Percentiles rank a stretch among this genome's conserved stretches.
These are phyloP conservation scores for Mastomys natalensis DNA, from an alignment of 2,113 vertebrate species.

Conservation along the genomic window DNA sequence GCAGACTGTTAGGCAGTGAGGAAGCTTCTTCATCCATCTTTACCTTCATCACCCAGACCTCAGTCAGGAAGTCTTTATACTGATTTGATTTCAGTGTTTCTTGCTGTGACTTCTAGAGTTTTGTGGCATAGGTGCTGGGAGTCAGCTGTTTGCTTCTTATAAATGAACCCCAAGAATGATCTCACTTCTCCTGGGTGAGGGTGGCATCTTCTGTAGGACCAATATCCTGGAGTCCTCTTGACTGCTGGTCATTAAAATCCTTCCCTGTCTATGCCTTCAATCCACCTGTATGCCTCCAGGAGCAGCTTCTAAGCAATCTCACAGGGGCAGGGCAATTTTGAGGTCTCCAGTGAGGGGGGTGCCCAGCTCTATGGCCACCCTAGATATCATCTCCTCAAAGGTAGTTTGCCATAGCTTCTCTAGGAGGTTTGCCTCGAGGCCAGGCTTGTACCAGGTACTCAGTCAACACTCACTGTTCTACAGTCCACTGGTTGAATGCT, in stretches of 20 bases:
- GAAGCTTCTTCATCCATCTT: background rate
- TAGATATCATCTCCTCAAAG: conserved; percentile 14
- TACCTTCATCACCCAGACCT: background rate
- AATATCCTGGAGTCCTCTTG: background rate
- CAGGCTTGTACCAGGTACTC: background rate
- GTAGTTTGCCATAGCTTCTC: background rate
- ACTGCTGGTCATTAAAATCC: background rate
- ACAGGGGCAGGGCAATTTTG: background rate
- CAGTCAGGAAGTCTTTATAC: background rate
- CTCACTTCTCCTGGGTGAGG: background rate
- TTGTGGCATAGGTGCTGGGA: background rate
- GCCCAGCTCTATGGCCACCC: background rate
- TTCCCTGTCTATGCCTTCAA: background rate
- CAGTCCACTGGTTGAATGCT: conserved; percentile 31
- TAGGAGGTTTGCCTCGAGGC: background rate
- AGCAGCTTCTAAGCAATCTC: background rate
- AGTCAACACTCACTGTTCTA: conserved; percentile 30
- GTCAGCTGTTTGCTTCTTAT: conserved; percentile 7
- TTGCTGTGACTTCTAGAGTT: conserved; percentile 8
- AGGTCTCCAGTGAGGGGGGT: background rate
- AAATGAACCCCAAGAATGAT: conserved; percentile 27
- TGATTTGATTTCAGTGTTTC: conserved; percentile 5
- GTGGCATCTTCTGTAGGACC: background rate
- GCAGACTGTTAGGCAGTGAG: background rate
- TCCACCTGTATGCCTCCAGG: background rate